Base-by-base conservation (phyloP, 2,888 invertebrate genomes). In the Ischnus inquisitorius region DNA sequence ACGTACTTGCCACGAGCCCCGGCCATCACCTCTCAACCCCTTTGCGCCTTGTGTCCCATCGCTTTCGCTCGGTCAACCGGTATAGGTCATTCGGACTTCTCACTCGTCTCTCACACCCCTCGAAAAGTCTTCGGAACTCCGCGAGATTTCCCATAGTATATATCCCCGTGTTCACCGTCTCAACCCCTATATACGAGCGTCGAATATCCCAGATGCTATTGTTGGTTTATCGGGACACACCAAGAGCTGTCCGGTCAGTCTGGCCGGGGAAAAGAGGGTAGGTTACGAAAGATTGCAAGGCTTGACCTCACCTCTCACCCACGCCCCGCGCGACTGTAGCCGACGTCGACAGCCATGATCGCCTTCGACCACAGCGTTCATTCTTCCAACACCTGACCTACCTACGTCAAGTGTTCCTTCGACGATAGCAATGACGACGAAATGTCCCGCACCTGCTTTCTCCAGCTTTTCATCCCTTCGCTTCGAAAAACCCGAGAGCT, bases 161-260 rank as follows among this genome's bases (percentile, higher is more conserved):
- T 46, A 46, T n/a, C n/a, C n/a, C 22, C 25, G 28, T 57, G 14
- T 6, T 28, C 57, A 14, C 14, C 28, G 57, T 34, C 14, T 28
- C 57, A 25, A 28, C 22, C 25, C 22, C 46, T 46, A 46, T n/a
- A 57, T 28, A 57, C 57, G 14, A 28, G 3, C 14, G 57, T 57
- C 57, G 57, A 57, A 57, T 57, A 57, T 57, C 57, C 93, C 94
- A 89, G 92, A 93, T 94, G 93, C 94, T 91, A 93, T 93, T 85
- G 91, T 92, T 88, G 89, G 88, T 89, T 90, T 91, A 90, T 91
- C 91, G 88, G 88, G 74, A 86, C 74, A 71, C 78, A 71, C 51
- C 46, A 54, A 4, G 28, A 71, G 62, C 48, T 60, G 62, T 72
- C 28, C 60, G 62, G 48, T 69, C 67, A 72, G 72, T 54, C 68